Evolutionary conservation across 2,113 vertebrate genomes (phyloP), one percentile per base, ranked within the genome.

Genomic region (Pterocles orientalis): DNA sequence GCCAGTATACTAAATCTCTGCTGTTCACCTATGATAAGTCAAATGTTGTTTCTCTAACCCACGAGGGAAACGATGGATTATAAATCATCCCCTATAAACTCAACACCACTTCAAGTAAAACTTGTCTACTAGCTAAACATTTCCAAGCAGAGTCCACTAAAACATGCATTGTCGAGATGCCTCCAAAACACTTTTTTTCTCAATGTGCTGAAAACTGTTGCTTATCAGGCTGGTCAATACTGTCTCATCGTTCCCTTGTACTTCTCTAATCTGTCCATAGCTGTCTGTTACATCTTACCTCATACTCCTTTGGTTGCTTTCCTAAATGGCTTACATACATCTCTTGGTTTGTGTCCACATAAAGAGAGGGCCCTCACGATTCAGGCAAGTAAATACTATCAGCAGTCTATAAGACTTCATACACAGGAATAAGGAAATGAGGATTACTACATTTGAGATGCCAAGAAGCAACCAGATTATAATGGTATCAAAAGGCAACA

Each of bases 1-100:
- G 39, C 14, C 6, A 10, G 21, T 79, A 90, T n/a, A 75, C 36
- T 26, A 81, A 91, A 96, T 94, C 85, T 85, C 89, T 94, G 78
- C 78, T 95, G 88, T 87, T 78, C 62, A 81, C 62, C 58, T 86
- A 53, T 89, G 29, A 88, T 83, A 97, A 95, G 83, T 97, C 90
- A 78, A 73, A 89, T 58, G 83, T 82, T 96, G 86, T 96, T 90
- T 89, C 87, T 92, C 58, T 87, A 79, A 71, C 58, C 50, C 95
- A 41, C 71, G 57, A 88, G 77, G 77, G 86, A 94, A 95, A 51
- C 9, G 23, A 23, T 65, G 80, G 75, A 92, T 87, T 95, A 60
- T 95, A 88, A 97, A 91, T 97, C 78, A 80, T 95, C 83, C 86
- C 34, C 18, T 90, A 91, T 92, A 96, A 96, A 92, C 89, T 94